Evolutionary conservation across 37 sponge, comb jelly and placozoan genomes (phyloP).

Genomic region (Agelas oroides): DNA sequence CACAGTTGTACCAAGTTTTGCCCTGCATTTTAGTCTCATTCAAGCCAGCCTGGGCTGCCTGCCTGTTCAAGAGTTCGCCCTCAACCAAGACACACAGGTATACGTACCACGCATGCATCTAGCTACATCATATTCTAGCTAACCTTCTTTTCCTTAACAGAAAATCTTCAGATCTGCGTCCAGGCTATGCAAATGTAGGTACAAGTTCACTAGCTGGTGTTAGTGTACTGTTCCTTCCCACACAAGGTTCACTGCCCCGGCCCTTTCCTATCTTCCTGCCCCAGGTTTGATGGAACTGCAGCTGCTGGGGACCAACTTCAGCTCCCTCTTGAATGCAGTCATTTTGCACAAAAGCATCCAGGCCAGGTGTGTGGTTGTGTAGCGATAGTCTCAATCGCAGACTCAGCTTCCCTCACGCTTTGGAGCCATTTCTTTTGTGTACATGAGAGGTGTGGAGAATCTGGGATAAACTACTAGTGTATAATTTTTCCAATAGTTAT

Average conservation of each 20-base stretch:
- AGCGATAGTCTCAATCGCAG: background rate
- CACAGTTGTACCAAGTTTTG: too few relatives aligned
- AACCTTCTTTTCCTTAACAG: constrained; percentile 17
- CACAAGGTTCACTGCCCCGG: too few relatives aligned
- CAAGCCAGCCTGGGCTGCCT: constrained; percentile 95
- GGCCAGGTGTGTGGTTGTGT: constrained; percentile 52
- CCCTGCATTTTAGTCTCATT: constrained; percentile 68
- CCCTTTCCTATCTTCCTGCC: background rate
- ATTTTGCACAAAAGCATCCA: constrained; percentile 78
- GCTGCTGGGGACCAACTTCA: constrained; percentile 42
- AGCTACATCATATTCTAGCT: background rate
- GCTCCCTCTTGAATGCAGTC: constrained; percentile 55
- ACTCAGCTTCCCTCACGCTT: background rate
- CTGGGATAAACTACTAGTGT: background rate
- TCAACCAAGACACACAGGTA: constrained; percentile 93
- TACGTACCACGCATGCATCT: background rate
- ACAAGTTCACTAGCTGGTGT: too few relatives aligned
- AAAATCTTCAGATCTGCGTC: constrained; percentile 86
- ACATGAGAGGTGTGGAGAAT: too few relatives aligned
- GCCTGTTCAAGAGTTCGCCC: constrained; percentile 88
- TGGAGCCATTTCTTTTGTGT: too few relatives aligned
- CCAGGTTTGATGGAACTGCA: constrained; percentile 84
- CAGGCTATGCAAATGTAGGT: constrained; percentile 79
- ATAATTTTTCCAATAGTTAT: background rate
- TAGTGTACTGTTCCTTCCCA: too few relatives aligned